Evolutionary conservation across 2,797 vertebrate genomes (phyloP), one percentile per base, ranked within the genome.

Genomic region (Microtus obscurus): DNA sequence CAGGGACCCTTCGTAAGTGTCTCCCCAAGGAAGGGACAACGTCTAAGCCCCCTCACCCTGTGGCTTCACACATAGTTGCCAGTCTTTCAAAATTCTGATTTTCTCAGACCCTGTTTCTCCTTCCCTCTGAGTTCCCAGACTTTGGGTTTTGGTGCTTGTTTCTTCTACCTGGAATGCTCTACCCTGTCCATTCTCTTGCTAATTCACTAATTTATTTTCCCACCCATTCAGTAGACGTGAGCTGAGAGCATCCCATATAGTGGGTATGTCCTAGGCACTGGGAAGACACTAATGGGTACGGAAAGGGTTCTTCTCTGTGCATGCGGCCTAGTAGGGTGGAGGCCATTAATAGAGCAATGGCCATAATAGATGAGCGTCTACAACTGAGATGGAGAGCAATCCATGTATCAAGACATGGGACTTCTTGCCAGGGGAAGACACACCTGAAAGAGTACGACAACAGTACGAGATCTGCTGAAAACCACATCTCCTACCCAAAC

Each of bases 141-240:
- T 67, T 45, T n/a, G 69, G 65, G 27, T 74, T 83, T 80, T 23
- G 13, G 43, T 74, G 11, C 21, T 69, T 63, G 19, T 25, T 93
- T 29, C 40, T 56, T 93, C 67, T 90, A 43, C 65, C 53, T 89
- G 79, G 51, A 80, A 89, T 48, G 45, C 31, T 21, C 8, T 19
- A 13, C 23, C 78, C 65, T 51, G 25, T 14, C 91, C 59, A 81
- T 81, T 91, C 43, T 51, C 40, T 92, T 31, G 13, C 37, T 87
- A 27, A 80, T 77, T 88, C 34, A 71, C 81, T 92, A 34, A 80
- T 53, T 53, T 23, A 34, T 76, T 76, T 37, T 53, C 87, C 67
- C 27, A 43, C 71, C 53, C 37, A 81, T 73, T 94, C 65, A 82
- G 74, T 45, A 87, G 91, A 93, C 7, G n/a, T 91, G 77, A 78